These are phyloP conservation scores for Platycheirus albimanus DNA, from an alignment of 2,888 invertebrate species.

Conservation along the genomic window DNA sequence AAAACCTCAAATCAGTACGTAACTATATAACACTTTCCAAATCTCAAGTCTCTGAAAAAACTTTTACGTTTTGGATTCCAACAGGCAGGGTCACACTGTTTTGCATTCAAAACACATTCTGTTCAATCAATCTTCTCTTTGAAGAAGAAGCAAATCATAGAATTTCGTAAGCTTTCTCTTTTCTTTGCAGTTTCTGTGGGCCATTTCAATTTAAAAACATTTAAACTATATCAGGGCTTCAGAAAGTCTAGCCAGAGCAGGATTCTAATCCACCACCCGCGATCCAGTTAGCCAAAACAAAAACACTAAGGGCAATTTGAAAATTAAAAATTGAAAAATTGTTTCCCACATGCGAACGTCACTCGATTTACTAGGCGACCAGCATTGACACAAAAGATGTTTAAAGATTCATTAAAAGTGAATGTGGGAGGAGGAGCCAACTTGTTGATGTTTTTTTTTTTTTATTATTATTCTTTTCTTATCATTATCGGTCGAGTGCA, in stretches of 20 bases:
- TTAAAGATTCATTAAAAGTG: not conserved
- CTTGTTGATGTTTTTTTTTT: not conserved
- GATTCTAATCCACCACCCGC: conserved; percentile 7
- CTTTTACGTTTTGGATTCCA: no score
- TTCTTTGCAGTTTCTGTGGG: conserved; percentile 8
- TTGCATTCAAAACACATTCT: not conserved
- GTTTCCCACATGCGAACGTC: conserved; percentile 59
- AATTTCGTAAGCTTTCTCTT: conserved; percentile 37
- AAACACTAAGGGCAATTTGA: no score
- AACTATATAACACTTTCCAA: no score
- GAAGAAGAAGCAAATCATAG: conserved; percentile 6
- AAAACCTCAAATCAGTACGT: no score
- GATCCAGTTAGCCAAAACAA: not conserved
- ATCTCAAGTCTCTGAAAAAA: no score
- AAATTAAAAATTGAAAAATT: conserved; percentile 14
- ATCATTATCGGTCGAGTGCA: conserved; percentile 13
- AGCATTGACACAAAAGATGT: not conserved
- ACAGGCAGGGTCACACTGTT: conserved; percentile 10
- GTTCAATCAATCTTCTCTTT: conserved; percentile 19
- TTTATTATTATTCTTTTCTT: not conserved
- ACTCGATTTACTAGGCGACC: conserved; percentile 45
- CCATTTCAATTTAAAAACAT: conserved; percentile 35
- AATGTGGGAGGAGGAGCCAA: conserved; percentile 1
- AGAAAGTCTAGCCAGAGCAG: not conserved
- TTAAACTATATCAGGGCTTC: conserved; percentile 35